Conservation (phyloP, 2,113 vertebrate genomes). For the Peromyscus californicus region DNA sequence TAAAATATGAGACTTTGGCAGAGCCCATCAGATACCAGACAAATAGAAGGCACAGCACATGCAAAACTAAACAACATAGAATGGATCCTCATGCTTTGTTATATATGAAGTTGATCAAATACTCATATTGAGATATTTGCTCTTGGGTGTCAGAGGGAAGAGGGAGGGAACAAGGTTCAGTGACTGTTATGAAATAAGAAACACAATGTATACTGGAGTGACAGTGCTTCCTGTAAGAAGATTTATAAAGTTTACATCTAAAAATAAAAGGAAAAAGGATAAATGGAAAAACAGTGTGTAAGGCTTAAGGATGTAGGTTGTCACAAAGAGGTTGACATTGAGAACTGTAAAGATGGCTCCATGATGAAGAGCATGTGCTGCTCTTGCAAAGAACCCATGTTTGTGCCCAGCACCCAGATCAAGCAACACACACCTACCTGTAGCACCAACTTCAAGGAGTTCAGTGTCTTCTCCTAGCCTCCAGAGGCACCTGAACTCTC, state of each 20-base stretch:
- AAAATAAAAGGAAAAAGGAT: not conserved
- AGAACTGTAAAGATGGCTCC: not conserved
- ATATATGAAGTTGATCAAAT: not conserved
- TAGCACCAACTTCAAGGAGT: no score
- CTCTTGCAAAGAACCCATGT: not conserved
- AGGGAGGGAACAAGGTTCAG: not conserved
- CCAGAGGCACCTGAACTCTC: not conserved
- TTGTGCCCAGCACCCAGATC: not conserved
- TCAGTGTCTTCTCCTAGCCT: not conserved
- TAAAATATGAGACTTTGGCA: not conserved
- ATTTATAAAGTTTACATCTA: not conserved
- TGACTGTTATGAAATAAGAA: not conserved
- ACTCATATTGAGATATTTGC: not conserved
- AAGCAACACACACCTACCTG: not conserved
- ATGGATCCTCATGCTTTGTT: not conserved
- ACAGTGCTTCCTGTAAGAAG: not conserved
- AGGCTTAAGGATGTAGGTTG: not conserved
- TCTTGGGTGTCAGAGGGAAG: not conserved
- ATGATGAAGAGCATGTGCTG: not conserved
- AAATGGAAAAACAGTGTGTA: fast-evolving
- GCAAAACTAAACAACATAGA: not conserved
- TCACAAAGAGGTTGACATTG: not conserved
- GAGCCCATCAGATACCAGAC: not conserved
- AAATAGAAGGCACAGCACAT: fast-evolving
- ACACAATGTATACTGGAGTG: not conserved